A percentile compares a stretch with the other conserved stretches of the same genome.
These are phyloP conservation scores for Conus canariensis DNA, from an alignment of 2,888 invertebrate species.

Conservation along the genomic window DNA sequence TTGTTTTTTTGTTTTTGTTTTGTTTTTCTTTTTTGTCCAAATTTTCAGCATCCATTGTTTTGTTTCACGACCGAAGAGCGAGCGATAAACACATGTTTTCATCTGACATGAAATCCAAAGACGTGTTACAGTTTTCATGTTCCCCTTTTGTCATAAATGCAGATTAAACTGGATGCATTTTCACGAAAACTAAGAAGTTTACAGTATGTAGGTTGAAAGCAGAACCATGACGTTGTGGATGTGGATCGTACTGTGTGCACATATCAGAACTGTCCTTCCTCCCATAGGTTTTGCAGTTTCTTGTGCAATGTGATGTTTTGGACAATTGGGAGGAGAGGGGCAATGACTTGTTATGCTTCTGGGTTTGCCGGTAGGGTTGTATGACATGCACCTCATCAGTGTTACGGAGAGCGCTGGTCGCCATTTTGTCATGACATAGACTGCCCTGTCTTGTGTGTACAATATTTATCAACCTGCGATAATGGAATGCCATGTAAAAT, in stretches of 20 bases:
- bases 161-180: too few species aligned
- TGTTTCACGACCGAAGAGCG: too few species aligned
- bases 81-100: too few species aligned
- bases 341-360: background rate
- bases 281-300: background rate
- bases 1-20: too few species aligned
- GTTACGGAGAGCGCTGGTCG: slow-evolving; percentile 34
- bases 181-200: too few species aligned
- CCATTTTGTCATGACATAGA: slow-evolving; percentile 10
- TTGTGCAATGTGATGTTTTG: background rate
- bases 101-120: too few species aligned
- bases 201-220: too few species aligned
- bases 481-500: background rate
- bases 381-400: background rate
- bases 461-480: background rate
- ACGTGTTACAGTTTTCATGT: too few species aligned
- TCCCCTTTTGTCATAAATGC: too few species aligned
- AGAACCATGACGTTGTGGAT: background rate
- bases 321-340: too few species aligned
- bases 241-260: background rate
- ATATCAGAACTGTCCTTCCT: background rate
- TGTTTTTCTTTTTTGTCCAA: too few species aligned
- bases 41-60: too few species aligned
- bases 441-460: background rate
- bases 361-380: background rate